Base-by-base conservation (phyloP, 2,888 invertebrate genomes). In the Colletes collaris region DNA sequence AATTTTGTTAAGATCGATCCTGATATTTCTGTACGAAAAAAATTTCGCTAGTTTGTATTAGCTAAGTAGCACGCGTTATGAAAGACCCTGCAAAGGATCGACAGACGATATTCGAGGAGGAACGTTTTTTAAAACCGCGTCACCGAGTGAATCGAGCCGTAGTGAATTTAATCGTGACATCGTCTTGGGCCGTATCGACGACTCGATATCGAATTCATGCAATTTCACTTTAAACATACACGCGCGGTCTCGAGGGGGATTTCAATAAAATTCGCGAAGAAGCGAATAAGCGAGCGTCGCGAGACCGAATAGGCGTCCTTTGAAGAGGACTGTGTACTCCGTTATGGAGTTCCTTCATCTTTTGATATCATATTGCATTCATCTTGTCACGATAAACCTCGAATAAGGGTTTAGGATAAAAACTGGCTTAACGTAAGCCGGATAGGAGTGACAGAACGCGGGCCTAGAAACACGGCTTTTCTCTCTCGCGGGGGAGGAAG, bases 361-460 rank as follows among this genome's bases (percentile, higher is more conserved):
- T 70, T 72, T 76, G 79, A 82, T 85, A 80, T 86, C 72, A 86
- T 84, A 86, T 84, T 82, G 75, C 82, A 71, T 86, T 86, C 82
- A 86, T 86, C 79, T 76, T 79, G 82, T 86, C 86, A 77, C 73
- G 76, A 72, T 86, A 86, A 86, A 82, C 82, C 80, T 69, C 56
- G 80, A 84, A 80, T 84, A 86, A 84, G 76, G 77, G 75, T 64
- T 7, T 37, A 66, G 77, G 69, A 83, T 86, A 84, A 84, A 86
- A 86, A 84, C 79, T 86, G 81, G 79, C 79, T 86, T 80, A 84
- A 75, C 80, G 62, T 86, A 86, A 86, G 82, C 86, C 80, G 86
- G 86, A 86, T 86, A 78, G 75, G 84, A 86, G 84, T 84, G 85
- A 84, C 86, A 82, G 76, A 82, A 68, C 68, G 70, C 58, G 67